These are phyloP conservation scores for Drosophila obscura DNA, from an alignment of 1,140 invertebrate species.

Conservation along the genomic window DNA sequence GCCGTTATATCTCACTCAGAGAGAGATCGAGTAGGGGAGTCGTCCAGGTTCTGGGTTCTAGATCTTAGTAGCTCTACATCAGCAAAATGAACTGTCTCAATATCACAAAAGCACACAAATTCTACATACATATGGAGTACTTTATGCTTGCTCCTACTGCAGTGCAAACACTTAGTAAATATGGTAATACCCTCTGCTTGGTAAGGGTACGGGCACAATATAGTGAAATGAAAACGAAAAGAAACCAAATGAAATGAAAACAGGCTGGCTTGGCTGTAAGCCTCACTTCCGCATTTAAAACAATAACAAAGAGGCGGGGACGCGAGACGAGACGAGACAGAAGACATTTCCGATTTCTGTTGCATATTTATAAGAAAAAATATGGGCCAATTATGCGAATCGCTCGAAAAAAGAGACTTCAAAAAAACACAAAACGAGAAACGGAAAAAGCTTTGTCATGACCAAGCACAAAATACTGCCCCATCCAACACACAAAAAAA, in stretches of 20 bases:
- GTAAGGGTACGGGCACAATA: too few relatives aligned
- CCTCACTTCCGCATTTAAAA: slow-evolving; percentile 67
- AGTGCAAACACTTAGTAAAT: too few relatives aligned
- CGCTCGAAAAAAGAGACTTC: slow-evolving; percentile 48
- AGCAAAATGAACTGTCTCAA: too few relatives aligned
- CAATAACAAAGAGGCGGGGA: slow-evolving; percentile 29
- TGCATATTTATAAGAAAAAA: slow-evolving; percentile 77
- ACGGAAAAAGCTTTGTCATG: slow-evolving; percentile 52
- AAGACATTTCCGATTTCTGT: slow-evolving; percentile 68
- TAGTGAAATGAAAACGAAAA: slow-evolving; percentile 60
- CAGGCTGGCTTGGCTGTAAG: slow-evolving; percentile 39
- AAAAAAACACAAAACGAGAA: slow-evolving; percentile 31
- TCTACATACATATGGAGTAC: too few relatives aligned
- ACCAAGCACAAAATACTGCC: slow-evolving; percentile 59
- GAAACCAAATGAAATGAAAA: slow-evolving; percentile 44
- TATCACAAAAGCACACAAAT: too few relatives aligned
- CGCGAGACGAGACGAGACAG: slow-evolving; percentile 37
- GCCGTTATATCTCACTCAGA: too few relatives aligned
- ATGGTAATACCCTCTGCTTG: too few relatives aligned
- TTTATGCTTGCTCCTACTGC: too few relatives aligned
- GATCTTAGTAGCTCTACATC: too few relatives aligned
- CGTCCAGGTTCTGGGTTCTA: too few relatives aligned
- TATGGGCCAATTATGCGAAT: slow-evolving; percentile 80
- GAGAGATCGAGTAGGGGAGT: too few relatives aligned
- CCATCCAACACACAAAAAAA: slow-evolving; percentile 39